Evolutionary conservation across 2,797 vertebrate species (phyloP).

Genomic region (Aulostomus chinensis): DNA sequence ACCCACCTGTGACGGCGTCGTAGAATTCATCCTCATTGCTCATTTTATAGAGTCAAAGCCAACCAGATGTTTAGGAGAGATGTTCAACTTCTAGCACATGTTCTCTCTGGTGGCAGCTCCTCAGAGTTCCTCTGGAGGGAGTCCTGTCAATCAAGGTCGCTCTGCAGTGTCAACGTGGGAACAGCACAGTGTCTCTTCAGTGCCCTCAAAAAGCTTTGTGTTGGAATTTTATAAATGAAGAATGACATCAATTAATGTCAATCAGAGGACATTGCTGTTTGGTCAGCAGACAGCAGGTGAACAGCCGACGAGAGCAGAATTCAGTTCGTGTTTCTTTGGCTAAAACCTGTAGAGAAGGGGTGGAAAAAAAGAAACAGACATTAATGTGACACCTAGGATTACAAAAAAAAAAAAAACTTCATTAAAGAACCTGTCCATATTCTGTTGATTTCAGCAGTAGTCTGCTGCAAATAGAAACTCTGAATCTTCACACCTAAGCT

Average conservation of each 20-base stretch:
- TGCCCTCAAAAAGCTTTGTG: too few relatives aligned
- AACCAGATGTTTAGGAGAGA: constrained; percentile 40
- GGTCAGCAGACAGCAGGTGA: background rate
- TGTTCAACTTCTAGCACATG: constrained; percentile 76
- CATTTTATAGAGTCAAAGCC: constrained; percentile 81
- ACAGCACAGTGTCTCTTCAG: constrained; percentile 6
- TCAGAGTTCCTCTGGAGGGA: constrained; percentile 39
- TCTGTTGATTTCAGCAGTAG: too few relatives aligned
- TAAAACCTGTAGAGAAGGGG: constrained; percentile 44
- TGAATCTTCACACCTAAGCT: too few relatives aligned
- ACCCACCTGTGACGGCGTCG: constrained; percentile 94
- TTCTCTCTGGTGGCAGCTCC: constrained; percentile 43
- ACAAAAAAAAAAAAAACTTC: too few relatives aligned
- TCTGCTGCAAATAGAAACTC: too few relatives aligned
- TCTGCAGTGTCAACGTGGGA: constrained; percentile 20
- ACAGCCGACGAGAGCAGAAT: constrained; percentile 4
- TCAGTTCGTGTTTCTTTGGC: constrained; percentile 7
- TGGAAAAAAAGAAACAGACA: constrained; percentile 1
- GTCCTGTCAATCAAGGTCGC: constrained; percentile 25
- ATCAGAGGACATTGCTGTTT: constrained; percentile 7
- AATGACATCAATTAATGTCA: constrained; percentile 2
- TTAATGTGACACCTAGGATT: too few relatives aligned
- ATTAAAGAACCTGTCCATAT: too few relatives aligned
- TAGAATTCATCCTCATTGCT: constrained; percentile 97
- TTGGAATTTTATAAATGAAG: constrained; percentile 1